Base-by-base conservation (phyloP, 2,113 vertebrate genomes). In the Cottus gobio region DNA sequence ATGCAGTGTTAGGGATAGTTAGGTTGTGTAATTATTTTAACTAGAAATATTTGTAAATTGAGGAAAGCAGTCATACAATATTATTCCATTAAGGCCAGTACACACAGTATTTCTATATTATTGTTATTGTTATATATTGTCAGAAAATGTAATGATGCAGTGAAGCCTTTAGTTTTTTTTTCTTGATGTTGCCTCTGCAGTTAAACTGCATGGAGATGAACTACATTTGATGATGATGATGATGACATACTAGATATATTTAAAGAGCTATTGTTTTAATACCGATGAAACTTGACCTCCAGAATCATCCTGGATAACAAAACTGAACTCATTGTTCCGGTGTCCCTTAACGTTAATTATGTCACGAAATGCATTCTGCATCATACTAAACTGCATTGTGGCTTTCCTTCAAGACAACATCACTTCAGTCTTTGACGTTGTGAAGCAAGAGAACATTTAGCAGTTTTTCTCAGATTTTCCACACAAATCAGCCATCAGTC, bases 81-180 rank as follows among this genome's bases (percentile, higher is more conserved):
- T 12, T 34, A 48, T 12, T 46, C 9, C 26, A 30, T 1, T 18
- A 67, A 66, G 10, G 64, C 7, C 18, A 67, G 42, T 28, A 18
- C n/a, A n/a, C n/a, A n/a, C n/a, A 3, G 26, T 26, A 2, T 22
- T 26, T 64, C 26, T 28, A 8, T 46, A 66, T 44, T 28, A 18
- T 54, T 54, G 10, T 24, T 24, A 50, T 50, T 8, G 24, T 52
- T 22, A 22, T n/a, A n/a, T 24, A 3, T 54, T 54, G 15, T 26
- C 31, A n/a, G 60, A 62, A 37, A 63, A 63, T 39, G 22, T 24
- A 15, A 63, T 63, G 61, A 60, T 60, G 16, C 57, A 60, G 18
- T n/a, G n/a, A n/a, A n/a, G 15, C 28, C 15, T 50, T 60, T 31
- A 16, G 3, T 34, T 26, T 57, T 12, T 48, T 48, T 15, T 62